Evolutionary conservation across 2,113 vertebrate genomes (phyloP).

Genomic region (Onychostruthus taczanowskii): DNA sequence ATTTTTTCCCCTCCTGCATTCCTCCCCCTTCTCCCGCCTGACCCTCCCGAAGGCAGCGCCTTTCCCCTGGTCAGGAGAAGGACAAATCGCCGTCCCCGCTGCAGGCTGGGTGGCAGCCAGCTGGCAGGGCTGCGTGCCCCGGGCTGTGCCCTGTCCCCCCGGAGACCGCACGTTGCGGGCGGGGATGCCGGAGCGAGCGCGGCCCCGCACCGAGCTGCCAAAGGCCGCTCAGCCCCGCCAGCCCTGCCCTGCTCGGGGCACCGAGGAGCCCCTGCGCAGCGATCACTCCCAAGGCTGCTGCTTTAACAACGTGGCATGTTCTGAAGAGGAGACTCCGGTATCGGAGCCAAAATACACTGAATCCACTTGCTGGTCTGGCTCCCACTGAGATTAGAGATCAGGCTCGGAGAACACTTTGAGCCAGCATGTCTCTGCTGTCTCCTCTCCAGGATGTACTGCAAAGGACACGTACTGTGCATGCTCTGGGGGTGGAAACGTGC

Average conservation of each 20-base stretch:
- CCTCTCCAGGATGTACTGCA: constrained; percentile 65
- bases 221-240: not conserved
- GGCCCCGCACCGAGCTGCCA: not conserved
- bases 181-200: not conserved
- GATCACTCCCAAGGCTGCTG: constrained; percentile 14
- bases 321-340: constrained; percentile 30
- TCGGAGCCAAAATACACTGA: constrained; percentile 57
- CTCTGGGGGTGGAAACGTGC: constrained; percentile 67
- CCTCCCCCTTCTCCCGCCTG: not conserved
- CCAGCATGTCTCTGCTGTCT: constrained; percentile 64
- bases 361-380: constrained; percentile 68
- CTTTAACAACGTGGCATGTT: constrained; percentile 57
- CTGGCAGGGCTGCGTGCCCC: not conserved
- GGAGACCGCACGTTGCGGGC: not conserved
- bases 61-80: constrained; percentile 24
- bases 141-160: not conserved
- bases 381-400: constrained; percentile 64
- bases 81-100: constrained; percentile 28
- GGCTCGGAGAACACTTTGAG: constrained; percentile 63
- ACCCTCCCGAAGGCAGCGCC: not conserved
- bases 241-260: not conserved
- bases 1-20: not conserved
- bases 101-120: constrained; percentile 1
- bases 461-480: constrained; percentile 70
- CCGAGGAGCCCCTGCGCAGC: not conserved